Percentiles rank a stretch among this genome's conserved stretches.
These are phyloP conservation scores for Clavelina lepadiformis DNA, from an alignment of 23 tunicate genomes.

Conservation along the genomic window DNA sequence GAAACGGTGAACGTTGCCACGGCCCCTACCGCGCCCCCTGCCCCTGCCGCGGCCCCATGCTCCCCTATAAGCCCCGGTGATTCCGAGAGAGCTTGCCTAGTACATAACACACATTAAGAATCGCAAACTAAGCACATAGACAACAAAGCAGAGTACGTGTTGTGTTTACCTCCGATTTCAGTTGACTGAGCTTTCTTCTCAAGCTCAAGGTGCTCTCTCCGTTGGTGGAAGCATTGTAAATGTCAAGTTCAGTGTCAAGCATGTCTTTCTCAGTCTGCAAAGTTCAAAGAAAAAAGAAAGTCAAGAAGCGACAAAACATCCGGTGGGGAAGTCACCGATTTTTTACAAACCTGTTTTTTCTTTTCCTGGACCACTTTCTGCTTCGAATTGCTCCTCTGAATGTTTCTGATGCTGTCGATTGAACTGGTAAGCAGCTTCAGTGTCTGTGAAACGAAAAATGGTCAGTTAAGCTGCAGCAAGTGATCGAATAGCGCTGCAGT, in stretches of 20 bases:
- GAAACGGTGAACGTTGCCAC: constrained; percentile 57
- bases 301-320: neutral
- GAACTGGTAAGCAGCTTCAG: constrained; percentile 59
- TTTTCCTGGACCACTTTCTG: constrained; percentile 36
- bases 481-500: too few species aligned
- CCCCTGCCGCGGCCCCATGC: constrained; percentile 51
- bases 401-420: constrained; percentile 63
- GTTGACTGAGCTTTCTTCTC: constrained; percentile 45
- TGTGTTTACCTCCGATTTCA: constrained; percentile 51
- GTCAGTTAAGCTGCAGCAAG: too few species aligned
- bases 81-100: constrained; percentile 69
- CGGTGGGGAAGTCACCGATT: too few species aligned
- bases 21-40: constrained; percentile 52
- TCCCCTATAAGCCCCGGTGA: constrained; percentile 41
- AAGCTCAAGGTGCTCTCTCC: constrained; percentile 36
- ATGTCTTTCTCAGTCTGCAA: constrained; percentile 53
- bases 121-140: neutral
- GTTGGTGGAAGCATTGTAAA: constrained; percentile 73
- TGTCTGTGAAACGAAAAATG: constrained; percentile 27
- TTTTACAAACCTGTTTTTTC: constrained; percentile 25
- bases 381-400: constrained; percentile 10
- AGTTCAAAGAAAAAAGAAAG: neutral
- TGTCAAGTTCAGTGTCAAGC: constrained; percentile 74
- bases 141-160: neutral
- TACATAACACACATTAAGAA: neutral